Evolutionary conservation across 2,888 invertebrate species (phyloP), one percentile per base, ranked within the genome.

Genomic region (Dicyrtoma fusca): DNA sequence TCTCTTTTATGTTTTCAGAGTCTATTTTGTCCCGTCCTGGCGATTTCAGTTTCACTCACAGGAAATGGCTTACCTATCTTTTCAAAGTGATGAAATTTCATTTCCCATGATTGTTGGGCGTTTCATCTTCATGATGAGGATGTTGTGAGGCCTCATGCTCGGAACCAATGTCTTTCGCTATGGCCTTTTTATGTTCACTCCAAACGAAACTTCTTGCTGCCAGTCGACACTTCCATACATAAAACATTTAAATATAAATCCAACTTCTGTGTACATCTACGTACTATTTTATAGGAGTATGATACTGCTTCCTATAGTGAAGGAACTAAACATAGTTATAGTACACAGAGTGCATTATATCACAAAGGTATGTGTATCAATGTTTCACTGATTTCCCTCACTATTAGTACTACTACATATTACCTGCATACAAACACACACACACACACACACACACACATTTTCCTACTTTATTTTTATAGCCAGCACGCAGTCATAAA

Each of bases 151-250:
- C 51, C 51, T 72, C 68, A 70, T 47, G 66, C 62, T 63, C 68
- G 76, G 75, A 75, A 77, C 76, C 66, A 77, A 77, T 74, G 72
- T 42, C 64, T 77, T 77, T 77, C 66, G 76, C 65, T 65, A 77
- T 71, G 76, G 74, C 61, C 62, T 70, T 74, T 74, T 74, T 72
- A 51, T 26, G 45, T 51, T 49, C 64, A n/a, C 49, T 51, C 49
- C 64, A 51, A 64, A 25, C 14, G 49, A 53, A 34, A 34, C 59
- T 59, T 59, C 55, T 14, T 62, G 14, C 42, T 62, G n/a, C 42
- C 62, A 44, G 17, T 44, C 63, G 34, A 23, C 23, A 21, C 63
- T 45, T 47, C 14, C 8, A 34, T 34, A 34, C 19, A 17, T 17
- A 49, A 49, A 14, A 14, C 14, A 49, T 17, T 49, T 49, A 49